phyloP scores from a whole-genome alignment of 2,797 vertebrate species.

The Melanotaenia parkinsoni region DNA sequence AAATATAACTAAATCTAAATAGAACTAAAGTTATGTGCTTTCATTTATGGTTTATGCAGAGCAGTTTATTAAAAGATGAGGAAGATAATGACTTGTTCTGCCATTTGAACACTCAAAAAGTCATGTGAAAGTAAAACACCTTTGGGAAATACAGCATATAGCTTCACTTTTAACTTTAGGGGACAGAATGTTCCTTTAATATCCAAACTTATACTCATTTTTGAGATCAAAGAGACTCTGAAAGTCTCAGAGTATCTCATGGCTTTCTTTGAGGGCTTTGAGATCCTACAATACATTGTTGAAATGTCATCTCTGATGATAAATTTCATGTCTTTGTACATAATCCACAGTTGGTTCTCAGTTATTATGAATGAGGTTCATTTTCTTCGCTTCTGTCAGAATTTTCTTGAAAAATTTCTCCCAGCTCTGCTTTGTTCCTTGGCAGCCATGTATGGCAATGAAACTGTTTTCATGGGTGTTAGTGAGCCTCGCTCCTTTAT shows the following conservation, averaged over 20 bases:
- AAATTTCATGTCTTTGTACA: constrained; percentile 11
- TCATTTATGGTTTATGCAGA: constrained; percentile 9
- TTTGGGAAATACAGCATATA: neutral
- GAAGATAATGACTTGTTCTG: constrained; percentile 12
- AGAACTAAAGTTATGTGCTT: constrained; percentile 2
- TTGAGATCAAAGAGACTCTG: too few relatives aligned
- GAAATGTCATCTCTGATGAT: neutral
- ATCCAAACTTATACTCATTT: constrained; percentile 7
- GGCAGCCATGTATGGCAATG: constrained; percentile 26
- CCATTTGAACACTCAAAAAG: constrained; percentile 23
- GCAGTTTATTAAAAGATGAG: constrained; percentile 18
- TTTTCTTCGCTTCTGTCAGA: constrained; percentile 13
- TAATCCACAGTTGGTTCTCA: constrained; percentile 25
- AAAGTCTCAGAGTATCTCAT: neutral
- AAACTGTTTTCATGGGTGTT: constrained; percentile 32
- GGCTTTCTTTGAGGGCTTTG: neutral
- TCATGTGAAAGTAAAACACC: constrained; percentile 22
- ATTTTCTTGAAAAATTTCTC: constrained; percentile 2
- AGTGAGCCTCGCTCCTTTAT: constrained; percentile 30
- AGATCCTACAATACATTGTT: neutral
- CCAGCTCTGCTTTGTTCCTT: constrained; percentile 22
- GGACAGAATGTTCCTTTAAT: constrained; percentile 16
- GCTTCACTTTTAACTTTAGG: neutral
- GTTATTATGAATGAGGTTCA: constrained; percentile 17
- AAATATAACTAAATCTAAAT: neutral